Evolutionary conservation across 2,113 vertebrate genomes (phyloP).

Genomic region (Sphyrna mokarran): DNA sequence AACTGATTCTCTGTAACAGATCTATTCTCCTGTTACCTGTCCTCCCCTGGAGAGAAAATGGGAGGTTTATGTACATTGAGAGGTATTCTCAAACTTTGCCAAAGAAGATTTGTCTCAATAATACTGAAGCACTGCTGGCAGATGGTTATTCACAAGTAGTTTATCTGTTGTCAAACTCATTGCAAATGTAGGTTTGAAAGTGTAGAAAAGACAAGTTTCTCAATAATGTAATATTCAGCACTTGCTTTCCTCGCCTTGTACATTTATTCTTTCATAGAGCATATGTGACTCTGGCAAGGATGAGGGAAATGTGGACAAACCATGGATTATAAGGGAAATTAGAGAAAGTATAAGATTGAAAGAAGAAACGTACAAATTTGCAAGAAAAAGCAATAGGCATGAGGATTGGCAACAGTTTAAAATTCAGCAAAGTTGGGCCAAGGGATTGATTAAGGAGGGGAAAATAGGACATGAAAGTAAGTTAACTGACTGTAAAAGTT

Average conservation of each 20-base stretch:
- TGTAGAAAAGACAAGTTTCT: background rate
- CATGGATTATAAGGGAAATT: no score
- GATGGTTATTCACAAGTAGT: background rate
- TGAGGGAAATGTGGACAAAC: no score
- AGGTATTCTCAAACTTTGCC: background rate
- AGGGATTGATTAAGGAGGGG: no score
- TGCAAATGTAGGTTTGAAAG: background rate
- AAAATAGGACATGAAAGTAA: no score
- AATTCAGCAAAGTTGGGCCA: no score
- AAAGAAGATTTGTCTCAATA: slow-evolving; percentile 15
- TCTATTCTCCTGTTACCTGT: background rate
- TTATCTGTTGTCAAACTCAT: background rate
- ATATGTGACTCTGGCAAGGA: no score
- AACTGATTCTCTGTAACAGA: background rate
- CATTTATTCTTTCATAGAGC: background rate
- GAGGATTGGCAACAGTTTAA: no score
- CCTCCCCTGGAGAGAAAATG: background rate
- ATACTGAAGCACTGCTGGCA: background rate
- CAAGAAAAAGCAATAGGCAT: no score
- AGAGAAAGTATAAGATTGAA: no score
- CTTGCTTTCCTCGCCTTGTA: background rate
- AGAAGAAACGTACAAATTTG: no score
- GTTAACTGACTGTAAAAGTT: no score
- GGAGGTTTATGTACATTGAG: background rate
- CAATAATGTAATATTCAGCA: background rate